Percentiles rank a stretch among this genome's conserved stretches.
These are phyloP conservation scores for Coptodon rendalli DNA, from an alignment of 2,113 vertebrate species.

Conservation along the genomic window DNA sequence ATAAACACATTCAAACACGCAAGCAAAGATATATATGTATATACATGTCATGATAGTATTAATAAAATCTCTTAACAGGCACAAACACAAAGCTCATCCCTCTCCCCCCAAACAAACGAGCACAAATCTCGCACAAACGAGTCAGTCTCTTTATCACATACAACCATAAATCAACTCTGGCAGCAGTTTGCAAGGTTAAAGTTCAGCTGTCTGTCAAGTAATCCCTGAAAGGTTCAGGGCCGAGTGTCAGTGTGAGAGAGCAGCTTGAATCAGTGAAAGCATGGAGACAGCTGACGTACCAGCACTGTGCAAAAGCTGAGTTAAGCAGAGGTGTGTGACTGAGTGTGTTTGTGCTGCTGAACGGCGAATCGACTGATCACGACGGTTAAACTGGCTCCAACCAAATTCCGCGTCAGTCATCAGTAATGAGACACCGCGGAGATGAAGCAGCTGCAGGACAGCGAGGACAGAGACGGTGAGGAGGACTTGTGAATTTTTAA, in stretches of 20 bases:
- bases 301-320: background rate
- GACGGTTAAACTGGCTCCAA: background rate
- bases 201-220: background rate
- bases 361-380: fast-evolving
- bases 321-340: background rate
- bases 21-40: too few species aligned
- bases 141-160: background rate
- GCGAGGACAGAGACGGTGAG: background rate
- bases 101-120: fast-evolving
- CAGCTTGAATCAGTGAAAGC: background rate
- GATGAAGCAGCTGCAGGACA: background rate
- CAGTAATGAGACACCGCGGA: background rate
- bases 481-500: background rate
- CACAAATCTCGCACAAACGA: background rate
- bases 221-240: background rate
- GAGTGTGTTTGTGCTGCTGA: background rate
- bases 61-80: too few species aligned
- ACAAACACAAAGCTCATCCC: background rate
- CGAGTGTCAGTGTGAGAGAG: background rate
- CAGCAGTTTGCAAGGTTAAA: background rate
- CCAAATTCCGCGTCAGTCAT: background rate
- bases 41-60: too few species aligned
- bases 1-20: too few species aligned
- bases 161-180: background rate
- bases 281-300: fast-evolving